Percentiles rank a stretch among this genome's conserved stretches.
Evolutionary conservation across 2,888 invertebrate genomes (phyloP).

Genomic region (Zonitis immaculata): DNA sequence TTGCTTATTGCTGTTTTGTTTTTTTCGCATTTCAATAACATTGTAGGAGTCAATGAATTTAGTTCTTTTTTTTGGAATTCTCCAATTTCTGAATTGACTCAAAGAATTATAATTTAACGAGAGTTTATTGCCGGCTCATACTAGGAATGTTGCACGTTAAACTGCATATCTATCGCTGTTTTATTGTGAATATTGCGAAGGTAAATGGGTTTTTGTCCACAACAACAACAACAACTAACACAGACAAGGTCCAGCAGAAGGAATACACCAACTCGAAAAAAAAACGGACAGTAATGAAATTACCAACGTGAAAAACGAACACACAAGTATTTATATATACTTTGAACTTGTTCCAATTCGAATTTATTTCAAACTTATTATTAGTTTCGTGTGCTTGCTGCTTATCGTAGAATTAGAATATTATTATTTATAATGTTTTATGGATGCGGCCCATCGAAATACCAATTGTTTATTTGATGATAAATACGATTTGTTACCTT

Average conservation of each 20-base stretch:
- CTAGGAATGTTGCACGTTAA: slow-evolving; percentile 13
- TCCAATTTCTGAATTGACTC: not conserved
- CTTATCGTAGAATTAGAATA: not conserved
- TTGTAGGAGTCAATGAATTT: not conserved
- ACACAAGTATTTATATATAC: too few species aligned
- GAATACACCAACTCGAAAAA: not conserved
- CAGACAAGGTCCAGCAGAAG: slow-evolving; percentile 16
- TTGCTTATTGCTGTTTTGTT: not conserved
- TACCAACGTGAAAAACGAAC: not conserved
- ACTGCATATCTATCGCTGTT: slow-evolving; percentile 6
- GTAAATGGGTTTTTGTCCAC: slow-evolving; percentile 24
- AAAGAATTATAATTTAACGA: not conserved
- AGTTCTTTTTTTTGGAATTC: too few species aligned
- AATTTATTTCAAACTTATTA: not conserved
- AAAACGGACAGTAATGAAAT: not conserved
- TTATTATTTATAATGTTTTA: too few species aligned
- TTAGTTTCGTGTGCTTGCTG: not conserved
- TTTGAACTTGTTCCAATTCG: slow-evolving; percentile 2
- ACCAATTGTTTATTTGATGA: not conserved
- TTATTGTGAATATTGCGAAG: slow-evolving; percentile 22
- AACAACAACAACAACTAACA: not conserved
- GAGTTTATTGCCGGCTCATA: slow-evolving; percentile 7
- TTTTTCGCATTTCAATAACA: not conserved
- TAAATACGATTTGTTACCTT: not conserved
- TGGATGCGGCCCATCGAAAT: not conserved